A percentile compares a stretch with the other conserved stretches of the same genome.
These are phyloP conservation scores for Cryptomyrus ogoouensis DNA, from an alignment of 2,113 vertebrate genomes.

Conservation along the genomic window DNA sequence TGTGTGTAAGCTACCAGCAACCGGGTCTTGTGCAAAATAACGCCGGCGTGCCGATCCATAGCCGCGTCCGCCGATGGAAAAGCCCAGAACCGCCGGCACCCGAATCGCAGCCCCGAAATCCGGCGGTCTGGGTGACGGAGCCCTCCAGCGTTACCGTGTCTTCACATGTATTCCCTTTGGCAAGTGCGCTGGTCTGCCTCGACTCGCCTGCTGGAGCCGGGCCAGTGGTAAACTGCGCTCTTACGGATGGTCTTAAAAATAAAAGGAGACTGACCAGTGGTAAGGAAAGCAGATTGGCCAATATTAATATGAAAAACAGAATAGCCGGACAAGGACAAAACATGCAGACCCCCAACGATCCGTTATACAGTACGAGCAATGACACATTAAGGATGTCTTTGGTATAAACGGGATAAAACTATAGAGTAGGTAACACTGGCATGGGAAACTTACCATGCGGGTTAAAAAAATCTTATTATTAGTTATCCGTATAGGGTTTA, in stretches of 20 bases:
- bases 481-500: neutral
- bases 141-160: neutral
- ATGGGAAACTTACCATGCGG: neutral
- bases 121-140: neutral
- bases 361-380: neutral
- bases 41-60: neutral
- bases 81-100: neutral
- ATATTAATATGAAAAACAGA: neutral
- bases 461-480: neutral
- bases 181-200: neutral
- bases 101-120: neutral
- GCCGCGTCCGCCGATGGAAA: neutral
- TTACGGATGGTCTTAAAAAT: neutral
- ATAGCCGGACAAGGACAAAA: neutral
- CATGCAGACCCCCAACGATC: neutral
- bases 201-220: neutral
- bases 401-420: neutral
- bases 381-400: neutral
- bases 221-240: neutral
- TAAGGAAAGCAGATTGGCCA: neutral
- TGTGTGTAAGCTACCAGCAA: neutral
- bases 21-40: neutral
- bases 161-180: neutral
- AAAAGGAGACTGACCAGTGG: neutral
- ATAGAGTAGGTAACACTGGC: neutral